Percentiles rank a stretch among this genome's conserved stretches.
Evolutionary conservation across 2,113 vertebrate species (phyloP).

Genomic region (Campylomormyrus numenius): DNA sequence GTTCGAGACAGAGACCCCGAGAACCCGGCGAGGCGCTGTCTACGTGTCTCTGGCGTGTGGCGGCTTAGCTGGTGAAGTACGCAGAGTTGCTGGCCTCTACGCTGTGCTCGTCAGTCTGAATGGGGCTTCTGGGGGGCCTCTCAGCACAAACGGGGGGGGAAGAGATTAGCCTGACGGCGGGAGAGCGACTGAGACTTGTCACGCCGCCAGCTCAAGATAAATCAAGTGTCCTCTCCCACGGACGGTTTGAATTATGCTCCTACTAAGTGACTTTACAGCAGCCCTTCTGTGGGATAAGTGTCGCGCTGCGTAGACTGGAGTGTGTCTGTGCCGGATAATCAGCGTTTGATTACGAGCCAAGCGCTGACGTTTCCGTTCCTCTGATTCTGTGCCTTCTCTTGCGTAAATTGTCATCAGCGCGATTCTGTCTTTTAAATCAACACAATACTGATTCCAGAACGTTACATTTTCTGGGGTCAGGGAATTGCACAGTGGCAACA

Average conservation of each 20-base stretch:
- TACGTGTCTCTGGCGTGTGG: neutral
- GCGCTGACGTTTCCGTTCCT: conserved; percentile 24
- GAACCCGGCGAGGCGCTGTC: neutral
- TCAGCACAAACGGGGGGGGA: neutral
- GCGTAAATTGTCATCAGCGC: neutral
- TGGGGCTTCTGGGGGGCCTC: neutral
- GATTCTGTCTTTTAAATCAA: neutral
- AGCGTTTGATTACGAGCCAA: neutral
- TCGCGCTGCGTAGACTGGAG: neutral
- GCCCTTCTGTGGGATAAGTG: neutral
- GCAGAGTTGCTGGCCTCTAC: neutral
- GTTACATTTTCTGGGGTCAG: neutral
- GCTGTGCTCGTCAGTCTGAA: neutral
- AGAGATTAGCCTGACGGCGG: neutral
- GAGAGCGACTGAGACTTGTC: neutral
- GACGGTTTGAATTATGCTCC: neutral
- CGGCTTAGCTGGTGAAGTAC: neutral
- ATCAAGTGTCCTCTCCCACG: conserved; percentile 14
- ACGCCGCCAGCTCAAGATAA: neutral
- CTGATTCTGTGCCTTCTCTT: neutral
- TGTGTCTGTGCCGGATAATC: neutral
- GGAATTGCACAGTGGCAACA: neutral
- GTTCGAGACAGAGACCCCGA: neutral
- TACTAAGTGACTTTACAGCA: neutral
- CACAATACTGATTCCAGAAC: neutral